Percentiles rank a stretch among this genome's conserved stretches.
These are phyloP conservation scores for Microvelia longipes DNA, from an alignment of 1,140 invertebrate genomes.

Conservation along the genomic window DNA sequence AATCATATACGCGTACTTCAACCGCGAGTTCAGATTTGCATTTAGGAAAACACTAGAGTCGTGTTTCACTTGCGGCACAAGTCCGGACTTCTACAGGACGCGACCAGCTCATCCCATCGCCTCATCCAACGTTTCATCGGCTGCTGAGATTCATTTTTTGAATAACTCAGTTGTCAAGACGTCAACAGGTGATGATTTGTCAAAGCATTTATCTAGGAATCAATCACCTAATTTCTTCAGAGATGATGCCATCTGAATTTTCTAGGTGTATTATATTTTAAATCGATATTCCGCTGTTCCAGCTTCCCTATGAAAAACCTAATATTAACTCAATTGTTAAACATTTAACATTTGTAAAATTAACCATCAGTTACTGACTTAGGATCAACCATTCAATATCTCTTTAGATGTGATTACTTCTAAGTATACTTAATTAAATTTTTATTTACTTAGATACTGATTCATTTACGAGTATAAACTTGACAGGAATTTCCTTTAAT, in stretches of 20 bases:
- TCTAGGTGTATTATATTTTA: too few species aligned
- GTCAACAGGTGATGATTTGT: constrained; percentile 11
- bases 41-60: constrained; percentile 83
- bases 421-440: too few species aligned
- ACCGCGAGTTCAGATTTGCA: constrained; percentile 81
- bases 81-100: neutral
- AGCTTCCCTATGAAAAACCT: too few species aligned
- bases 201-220: neutral
- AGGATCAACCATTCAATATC: too few species aligned
- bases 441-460: too few species aligned
- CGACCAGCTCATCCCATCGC: constrained; percentile 12
- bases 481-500: too few species aligned
- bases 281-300: too few species aligned
- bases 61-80: constrained; percentile 39
- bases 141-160: constrained; percentile 21
- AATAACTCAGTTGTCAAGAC: constrained; percentile 17
- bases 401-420: too few species aligned
- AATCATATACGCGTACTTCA: constrained; percentile 93
- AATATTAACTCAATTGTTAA: too few species aligned
- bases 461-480: too few species aligned
- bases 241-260: neutral
- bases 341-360: too few species aligned
- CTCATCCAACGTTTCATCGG: constrained; percentile 19
- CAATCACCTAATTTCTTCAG: neutral
- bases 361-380: too few species aligned